Conservation (phyloP, 2,888 invertebrate species). For the Acrobasis repandana region DNA sequence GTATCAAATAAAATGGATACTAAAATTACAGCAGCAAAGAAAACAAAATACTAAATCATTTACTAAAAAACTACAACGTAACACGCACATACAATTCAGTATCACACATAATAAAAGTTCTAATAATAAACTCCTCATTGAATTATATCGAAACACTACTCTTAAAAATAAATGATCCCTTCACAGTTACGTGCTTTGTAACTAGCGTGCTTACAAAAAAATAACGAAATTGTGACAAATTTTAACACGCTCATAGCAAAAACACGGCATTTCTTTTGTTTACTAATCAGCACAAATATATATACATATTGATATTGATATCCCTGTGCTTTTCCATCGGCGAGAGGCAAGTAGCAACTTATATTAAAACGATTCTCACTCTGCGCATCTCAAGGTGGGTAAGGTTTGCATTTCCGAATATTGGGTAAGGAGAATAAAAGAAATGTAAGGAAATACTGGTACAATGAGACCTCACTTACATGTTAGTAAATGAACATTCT, state of each 20-base stretch:
- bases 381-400: too few species aligned
- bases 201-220: conserved; percentile 28
- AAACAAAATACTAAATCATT: conserved; percentile 44
- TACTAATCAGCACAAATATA: neutral
- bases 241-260: conserved; percentile 21
- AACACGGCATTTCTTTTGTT: neutral
- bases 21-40: conserved; percentile 42
- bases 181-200: conserved; percentile 25
- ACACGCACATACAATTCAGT: conserved; percentile 54
- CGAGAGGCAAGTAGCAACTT: too few species aligned
- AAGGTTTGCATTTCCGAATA: too few species aligned
- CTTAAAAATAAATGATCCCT: conserved; percentile 30
- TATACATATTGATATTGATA: neutral
- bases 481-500: too few species aligned
- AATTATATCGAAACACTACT: conserved; percentile 25
- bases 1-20: conserved; percentile 44
- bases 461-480: too few species aligned
- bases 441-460: too few species aligned
- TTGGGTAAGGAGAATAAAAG: too few species aligned
- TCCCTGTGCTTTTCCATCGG: too few species aligned
- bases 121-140: conserved; percentile 37
- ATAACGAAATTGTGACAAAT: conserved; percentile 29
- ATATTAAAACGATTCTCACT: too few species aligned
- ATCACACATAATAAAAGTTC: conserved; percentile 47
- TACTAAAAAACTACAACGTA: conserved; percentile 40